phyloP scores from a whole-genome alignment of 2,113 vertebrate species.

The Muscicapa adusta region DNA sequence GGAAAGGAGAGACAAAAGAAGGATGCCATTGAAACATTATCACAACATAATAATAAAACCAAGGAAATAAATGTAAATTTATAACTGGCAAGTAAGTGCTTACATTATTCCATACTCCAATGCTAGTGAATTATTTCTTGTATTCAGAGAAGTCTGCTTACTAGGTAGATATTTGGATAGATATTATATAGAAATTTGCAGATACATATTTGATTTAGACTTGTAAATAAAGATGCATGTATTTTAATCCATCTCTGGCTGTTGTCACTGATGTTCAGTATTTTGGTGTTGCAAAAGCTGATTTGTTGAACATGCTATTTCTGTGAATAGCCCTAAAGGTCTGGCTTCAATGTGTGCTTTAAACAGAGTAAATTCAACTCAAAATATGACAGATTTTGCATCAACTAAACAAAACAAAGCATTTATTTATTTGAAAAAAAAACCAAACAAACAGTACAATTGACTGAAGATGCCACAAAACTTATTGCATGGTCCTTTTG shows the following conservation, averaged over 20 bases:
- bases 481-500: not conserved
- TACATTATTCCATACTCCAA: not conserved
- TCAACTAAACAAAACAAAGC: not conserved
- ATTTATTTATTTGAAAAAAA: not conserved
- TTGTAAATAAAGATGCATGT: not conserved
- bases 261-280: not conserved
- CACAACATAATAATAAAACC: not conserved
- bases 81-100: not conserved
- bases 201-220: not conserved
- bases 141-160: not conserved
- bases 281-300: not conserved
- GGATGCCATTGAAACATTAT: not conserved
- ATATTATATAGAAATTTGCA: not conserved
- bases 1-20: not conserved
- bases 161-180: not conserved
- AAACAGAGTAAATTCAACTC: not conserved
- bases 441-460: accelerated
- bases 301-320: not conserved
- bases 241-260: not conserved
- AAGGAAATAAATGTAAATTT: not conserved
- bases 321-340: not conserved
- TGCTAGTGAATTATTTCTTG: not conserved
- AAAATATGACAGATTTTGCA: not conserved
- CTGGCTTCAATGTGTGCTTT: not conserved
- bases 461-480: not conserved